Conservation (phyloP, 2,888 invertebrate genomes). For the Embidobia sp. region DNA sequence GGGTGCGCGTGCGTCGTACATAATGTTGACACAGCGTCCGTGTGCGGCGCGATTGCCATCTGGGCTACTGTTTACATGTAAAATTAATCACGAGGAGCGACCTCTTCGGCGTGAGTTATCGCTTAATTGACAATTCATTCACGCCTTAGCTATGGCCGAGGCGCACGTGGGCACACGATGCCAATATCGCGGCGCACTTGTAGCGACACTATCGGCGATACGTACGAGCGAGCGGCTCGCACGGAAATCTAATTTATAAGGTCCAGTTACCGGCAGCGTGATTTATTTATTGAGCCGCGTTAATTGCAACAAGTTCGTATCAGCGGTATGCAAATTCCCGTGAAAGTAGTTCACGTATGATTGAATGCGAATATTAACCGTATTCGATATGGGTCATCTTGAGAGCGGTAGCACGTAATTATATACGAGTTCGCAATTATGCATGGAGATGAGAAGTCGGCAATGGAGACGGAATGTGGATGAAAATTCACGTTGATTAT, state of each 20-base stretch:
- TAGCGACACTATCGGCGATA: conserved; percentile 29
- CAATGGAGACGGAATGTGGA: conserved; percentile 43
- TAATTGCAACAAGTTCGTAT: conserved; percentile 52
- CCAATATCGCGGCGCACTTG: conserved; percentile 33
- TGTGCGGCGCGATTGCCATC: conserved; percentile 17
- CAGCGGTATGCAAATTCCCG: conserved; percentile 42
- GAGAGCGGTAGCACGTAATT: conserved; percentile 41
- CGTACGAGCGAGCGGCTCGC: conserved; percentile 1
- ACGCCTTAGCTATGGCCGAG: conserved; percentile 25
- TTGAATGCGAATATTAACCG: conserved; percentile 47
- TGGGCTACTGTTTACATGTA: conserved; percentile 26
- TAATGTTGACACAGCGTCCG: conserved; percentile 1
- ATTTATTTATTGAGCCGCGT: conserved; percentile 43
- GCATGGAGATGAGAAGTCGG: conserved; percentile 53
- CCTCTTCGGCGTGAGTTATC: conserved; percentile 42
- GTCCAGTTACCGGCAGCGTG: conserved; percentile 32
- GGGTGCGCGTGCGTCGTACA: conserved; percentile 11
- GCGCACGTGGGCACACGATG: conserved; percentile 29
- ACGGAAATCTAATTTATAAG: conserved; percentile 46
- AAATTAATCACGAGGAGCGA: conserved; percentile 35
- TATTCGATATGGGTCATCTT: conserved; percentile 48
- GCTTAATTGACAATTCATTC: conserved; percentile 50
- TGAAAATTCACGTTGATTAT: conserved; percentile 26
- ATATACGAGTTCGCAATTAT: conserved; percentile 39
- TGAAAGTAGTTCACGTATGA: conserved; percentile 56